Evolutionary conservation across 2,888 invertebrate genomes (phyloP).

Genomic region (Sympetrum striolatum): DNA sequence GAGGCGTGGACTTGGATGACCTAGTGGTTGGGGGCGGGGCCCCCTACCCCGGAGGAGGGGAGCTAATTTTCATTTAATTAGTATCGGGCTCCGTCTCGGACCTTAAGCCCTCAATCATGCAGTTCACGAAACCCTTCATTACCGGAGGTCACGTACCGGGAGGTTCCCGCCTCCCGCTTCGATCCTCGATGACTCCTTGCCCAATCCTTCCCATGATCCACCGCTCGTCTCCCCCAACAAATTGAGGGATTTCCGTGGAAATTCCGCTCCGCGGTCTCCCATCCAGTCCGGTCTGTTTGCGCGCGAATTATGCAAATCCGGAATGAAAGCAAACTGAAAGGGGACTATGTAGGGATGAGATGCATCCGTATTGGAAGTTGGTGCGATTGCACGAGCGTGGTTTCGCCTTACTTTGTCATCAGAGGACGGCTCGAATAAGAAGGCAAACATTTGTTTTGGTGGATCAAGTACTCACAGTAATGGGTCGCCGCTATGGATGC

Average conservation of each 20-base stretch:
- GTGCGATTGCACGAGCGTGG: too few relatives aligned
- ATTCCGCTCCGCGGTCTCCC: not conserved
- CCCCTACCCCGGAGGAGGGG: not conserved
- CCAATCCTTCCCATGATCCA: not conserved
- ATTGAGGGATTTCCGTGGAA: not conserved
- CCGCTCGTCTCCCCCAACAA: not conserved
- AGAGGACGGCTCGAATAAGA: too few relatives aligned
- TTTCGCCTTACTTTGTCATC: too few relatives aligned
- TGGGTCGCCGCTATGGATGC: too few relatives aligned
- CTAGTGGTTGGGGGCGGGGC: not conserved
- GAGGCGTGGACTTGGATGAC: not conserved
- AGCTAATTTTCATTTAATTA: constrained; percentile 43
- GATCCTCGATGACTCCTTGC: not conserved
- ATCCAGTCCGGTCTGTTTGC: not conserved
- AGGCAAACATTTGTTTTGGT: too few relatives aligned
- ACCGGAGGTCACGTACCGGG: not conserved
- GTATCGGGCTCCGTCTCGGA: constrained; percentile 14
- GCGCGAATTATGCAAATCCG: not conserved
- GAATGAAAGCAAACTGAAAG: too few relatives aligned
- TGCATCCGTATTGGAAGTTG: too few relatives aligned
- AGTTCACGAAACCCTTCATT: constrained; percentile 28
- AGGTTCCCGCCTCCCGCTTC: not conserved
- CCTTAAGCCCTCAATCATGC: constrained; percentile 24
- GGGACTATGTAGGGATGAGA: too few relatives aligned
- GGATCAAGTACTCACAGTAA: too few relatives aligned